Percentiles rank a stretch among this genome's conserved stretches.
phyloP scores from a whole-genome alignment of 2,888 invertebrate species.

The Punctoribates punctum region DNA sequence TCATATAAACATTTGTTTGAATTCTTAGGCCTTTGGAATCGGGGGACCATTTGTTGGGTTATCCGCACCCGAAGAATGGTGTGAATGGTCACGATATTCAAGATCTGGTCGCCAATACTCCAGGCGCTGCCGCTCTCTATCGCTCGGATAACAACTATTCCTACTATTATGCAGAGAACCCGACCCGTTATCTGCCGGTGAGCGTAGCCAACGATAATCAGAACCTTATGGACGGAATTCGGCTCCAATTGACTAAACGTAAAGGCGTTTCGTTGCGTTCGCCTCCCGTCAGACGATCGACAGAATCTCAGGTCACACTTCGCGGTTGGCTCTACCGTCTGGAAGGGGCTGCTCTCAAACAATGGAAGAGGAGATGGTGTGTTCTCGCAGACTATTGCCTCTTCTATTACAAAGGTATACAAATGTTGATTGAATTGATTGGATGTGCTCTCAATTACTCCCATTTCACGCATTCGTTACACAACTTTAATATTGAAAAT shows the following conservation, averaged over 20 bases:
- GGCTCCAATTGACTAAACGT: slow-evolving; percentile 38
- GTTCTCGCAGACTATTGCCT: slow-evolving; percentile 88
- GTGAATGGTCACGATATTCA: slow-evolving; percentile 18
- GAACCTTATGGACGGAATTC: slow-evolving; percentile 42
- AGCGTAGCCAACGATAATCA: not conserved
- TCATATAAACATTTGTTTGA: not conserved
- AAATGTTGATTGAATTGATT: not conserved
- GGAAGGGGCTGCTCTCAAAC: slow-evolving; percentile 85
- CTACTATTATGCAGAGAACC: slow-evolving; percentile 31
- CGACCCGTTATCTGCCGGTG: slow-evolving; percentile 19
- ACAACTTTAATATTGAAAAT: no score
- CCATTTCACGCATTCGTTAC: no score
- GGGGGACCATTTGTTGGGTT: slow-evolving; percentile 9
- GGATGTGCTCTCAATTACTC: not conserved
- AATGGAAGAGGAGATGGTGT: slow-evolving; percentile 93
- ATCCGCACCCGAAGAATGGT: slow-evolving; percentile 25
- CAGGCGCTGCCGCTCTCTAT: not conserved
- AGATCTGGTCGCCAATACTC: slow-evolving; percentile 19
- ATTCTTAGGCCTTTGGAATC: slow-evolving; percentile 8
- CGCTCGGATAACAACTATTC: not conserved
- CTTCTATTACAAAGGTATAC: slow-evolving; percentile 84
- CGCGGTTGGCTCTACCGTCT: slow-evolving; percentile 88
- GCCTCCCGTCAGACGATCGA: slow-evolving; percentile 75
- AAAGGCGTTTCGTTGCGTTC: slow-evolving; percentile 53
- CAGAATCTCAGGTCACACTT: slow-evolving; percentile 77